Evolutionary conservation across 2,113 vertebrate genomes (phyloP), one percentile per base, ranked within the genome.

Genomic region (Dascyllus trimaculatus): DNA sequence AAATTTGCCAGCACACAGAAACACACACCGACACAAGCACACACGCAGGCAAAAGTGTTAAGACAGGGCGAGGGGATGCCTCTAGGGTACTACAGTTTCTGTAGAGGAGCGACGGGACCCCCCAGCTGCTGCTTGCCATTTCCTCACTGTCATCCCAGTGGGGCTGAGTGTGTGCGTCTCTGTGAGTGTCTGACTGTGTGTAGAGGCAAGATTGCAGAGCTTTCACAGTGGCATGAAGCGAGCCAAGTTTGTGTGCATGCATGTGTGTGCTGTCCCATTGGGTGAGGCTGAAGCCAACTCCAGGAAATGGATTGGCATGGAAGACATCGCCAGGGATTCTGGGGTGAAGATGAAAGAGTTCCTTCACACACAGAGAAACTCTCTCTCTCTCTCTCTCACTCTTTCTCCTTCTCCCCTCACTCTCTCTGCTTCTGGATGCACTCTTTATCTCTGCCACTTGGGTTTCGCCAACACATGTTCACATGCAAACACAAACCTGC

Each of bases 251-350:
- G 78, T 78, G 81, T 79, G 67, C 68, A 11, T 66, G 71, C 43
- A 64, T 65, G 62, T 71, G 64, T 82, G 78, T 26, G 70, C 60
- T 22, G 49, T 90, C 85, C 88, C 86, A 87, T 78, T 73, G 89
- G 85, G 84, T 81, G 85, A 92, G 75, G 80, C 72, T 84, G 83
- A 84, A 88, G 91, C 91, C 89, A 93, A 91, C 88, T 91, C 87
- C 85, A 90, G 90, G 90, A 93, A 92, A 93, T 93, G 89, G 91
- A 90, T 92, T 93, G 91, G 91, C 92, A 91, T 85, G 85, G 89
- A 92, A 88, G 90, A 72, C 89, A 78, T 86, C 86, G 65, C 85
- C 81, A 78, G 91, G 91, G 92, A 92, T 76, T 91, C 66, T 89
- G 84, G 90, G 87, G 82, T 89, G 82, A 91, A 91, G 91, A 93